Percentiles rank a stretch among this genome's conserved stretches.
Conservation (phyloP, 2,888 invertebrate genomes). For the Eucriotettix oculatus region DNA sequence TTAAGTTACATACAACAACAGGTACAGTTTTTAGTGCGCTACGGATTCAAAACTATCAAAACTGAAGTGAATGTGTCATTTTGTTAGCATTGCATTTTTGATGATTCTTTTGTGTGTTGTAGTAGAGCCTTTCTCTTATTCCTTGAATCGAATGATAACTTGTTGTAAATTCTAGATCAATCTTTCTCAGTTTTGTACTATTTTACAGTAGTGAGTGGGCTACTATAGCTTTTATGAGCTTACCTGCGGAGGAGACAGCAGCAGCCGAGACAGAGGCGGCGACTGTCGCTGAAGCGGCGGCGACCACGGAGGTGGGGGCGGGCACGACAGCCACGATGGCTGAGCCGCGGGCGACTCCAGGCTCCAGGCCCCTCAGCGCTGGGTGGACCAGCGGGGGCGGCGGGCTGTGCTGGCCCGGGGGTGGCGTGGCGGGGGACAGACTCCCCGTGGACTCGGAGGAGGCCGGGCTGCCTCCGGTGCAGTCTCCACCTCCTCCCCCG, state of each 20-base stretch:
- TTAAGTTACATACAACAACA: too few relatives aligned
- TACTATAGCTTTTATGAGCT: too few relatives aligned
- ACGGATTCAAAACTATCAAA: too few relatives aligned
- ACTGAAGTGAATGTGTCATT: too few relatives aligned
- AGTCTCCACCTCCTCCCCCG: background rate
- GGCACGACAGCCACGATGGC: background rate
- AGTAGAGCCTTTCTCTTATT: too few relatives aligned
- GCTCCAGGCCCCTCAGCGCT: background rate
- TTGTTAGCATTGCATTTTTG: too few relatives aligned
- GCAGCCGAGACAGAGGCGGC: background rate
- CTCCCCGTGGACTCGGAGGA: slow-evolving; percentile 5
- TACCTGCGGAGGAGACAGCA: background rate
- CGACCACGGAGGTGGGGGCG: background rate
- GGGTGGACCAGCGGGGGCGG: slow-evolving; percentile 19
- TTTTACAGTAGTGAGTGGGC: too few relatives aligned
- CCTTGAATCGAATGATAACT: too few relatives aligned
- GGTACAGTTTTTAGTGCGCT: too few relatives aligned
- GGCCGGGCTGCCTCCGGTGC: background rate
- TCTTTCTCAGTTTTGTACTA: too few relatives aligned
- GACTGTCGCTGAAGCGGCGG: background rate
- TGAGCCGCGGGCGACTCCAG: background rate
- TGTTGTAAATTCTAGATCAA: too few relatives aligned
- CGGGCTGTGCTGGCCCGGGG: slow-evolving; percentile 17
- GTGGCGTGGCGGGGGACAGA: slow-evolving; percentile 12
- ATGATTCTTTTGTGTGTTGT: too few relatives aligned